Evolutionary conservation across 2,888 invertebrate species (phyloP).

Genomic region (Parapristionchus giblindavisi): DNA sequence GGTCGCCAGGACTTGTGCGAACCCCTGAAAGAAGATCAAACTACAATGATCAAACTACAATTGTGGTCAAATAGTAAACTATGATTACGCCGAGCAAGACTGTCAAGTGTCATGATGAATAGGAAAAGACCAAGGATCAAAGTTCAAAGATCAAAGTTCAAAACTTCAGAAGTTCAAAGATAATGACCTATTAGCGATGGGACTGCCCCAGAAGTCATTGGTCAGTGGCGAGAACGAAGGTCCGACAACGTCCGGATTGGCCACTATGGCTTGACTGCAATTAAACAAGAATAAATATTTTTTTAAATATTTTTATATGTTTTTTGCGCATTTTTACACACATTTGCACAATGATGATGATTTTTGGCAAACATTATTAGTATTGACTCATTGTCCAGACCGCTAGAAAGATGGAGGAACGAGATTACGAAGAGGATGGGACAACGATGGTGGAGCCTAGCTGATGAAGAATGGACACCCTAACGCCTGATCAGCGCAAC

Average conservation of each 20-base stretch:
- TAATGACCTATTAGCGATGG: conserved; percentile 70
- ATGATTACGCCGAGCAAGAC: too few species aligned
- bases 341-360: neutral
- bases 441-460: conserved; percentile 8
- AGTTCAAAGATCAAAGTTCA: too few species aligned
- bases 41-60: too few species aligned
- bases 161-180: conserved; percentile 29
- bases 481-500: too few species aligned
- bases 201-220: conserved; percentile 98
- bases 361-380: neutral
- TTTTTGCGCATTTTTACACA: neutral
- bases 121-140: too few species aligned
- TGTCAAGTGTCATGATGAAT: too few species aligned
- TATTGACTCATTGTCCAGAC: neutral
- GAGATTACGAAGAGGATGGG: neutral
- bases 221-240: conserved; percentile 80
- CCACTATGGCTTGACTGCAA: conserved; percentile 91
- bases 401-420: neutral
- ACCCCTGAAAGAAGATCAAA: too few species aligned
- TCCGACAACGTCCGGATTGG: conserved; percentile 89
- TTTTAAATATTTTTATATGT: neutral
- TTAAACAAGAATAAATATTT: conserved; percentile 26
- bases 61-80: too few species aligned
- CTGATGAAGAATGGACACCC: too few species aligned
- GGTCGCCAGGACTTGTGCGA: conserved; percentile 97